These are phyloP conservation scores for Mungos mungo DNA, from an alignment of 2,113 vertebrate genomes.

Conservation along the genomic window DNA sequence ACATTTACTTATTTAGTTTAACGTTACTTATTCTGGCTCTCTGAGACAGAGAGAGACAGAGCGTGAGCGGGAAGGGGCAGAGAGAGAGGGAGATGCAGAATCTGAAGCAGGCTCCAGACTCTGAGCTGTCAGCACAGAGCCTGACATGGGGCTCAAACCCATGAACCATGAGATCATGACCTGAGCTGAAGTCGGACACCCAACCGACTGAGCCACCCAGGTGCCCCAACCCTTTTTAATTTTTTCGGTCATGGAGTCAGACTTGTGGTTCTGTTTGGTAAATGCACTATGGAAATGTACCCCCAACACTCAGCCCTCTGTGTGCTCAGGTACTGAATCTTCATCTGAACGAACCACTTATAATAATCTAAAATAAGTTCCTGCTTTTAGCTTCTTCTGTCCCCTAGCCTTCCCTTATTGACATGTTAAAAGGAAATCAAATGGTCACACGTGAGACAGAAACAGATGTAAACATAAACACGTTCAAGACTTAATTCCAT, in stretches of 20 bases:
- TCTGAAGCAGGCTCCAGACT: too few species aligned
- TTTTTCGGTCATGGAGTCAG: background rate
- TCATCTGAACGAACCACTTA: background rate
- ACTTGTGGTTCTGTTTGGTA: background rate
- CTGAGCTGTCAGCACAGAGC: too few species aligned
- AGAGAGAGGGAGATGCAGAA: too few species aligned
- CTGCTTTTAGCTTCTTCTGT: background rate
- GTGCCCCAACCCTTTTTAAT: background rate
- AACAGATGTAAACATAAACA: background rate
- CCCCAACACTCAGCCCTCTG: background rate
- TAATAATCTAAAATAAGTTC: background rate
- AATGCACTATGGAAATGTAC: background rate
- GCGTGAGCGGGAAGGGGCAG: too few species aligned
- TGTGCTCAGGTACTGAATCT: background rate
- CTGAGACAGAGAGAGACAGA: too few species aligned
- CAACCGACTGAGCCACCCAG: too few species aligned
- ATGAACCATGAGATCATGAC: fast-evolving
- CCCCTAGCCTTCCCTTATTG: background rate
- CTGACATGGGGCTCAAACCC: too few species aligned
- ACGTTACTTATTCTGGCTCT: too few species aligned
- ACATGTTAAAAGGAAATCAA: background rate
- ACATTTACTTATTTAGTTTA: too few species aligned
- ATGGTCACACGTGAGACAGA: background rate
- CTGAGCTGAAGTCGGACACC: too few species aligned
- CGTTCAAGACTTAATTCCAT: background rate